These are phyloP conservation scores for Poecilobothrus nobilitatus DNA, from an alignment of 2,888 invertebrate genomes.

Conservation along the genomic window DNA sequence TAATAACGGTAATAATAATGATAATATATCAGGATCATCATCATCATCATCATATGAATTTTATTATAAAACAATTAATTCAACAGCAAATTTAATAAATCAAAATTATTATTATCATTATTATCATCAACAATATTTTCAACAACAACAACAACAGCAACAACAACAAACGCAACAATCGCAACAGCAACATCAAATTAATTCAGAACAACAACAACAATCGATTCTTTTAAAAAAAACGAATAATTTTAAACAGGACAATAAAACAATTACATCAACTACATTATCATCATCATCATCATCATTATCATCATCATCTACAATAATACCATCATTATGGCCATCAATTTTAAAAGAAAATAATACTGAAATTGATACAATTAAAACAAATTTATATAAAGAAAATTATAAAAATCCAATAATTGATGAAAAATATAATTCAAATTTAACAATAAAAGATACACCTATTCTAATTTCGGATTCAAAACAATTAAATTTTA, in stretches of 20 bases:
- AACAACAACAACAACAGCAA: background rate
- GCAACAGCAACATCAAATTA: background rate
- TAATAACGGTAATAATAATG: background rate
- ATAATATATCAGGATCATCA: no score
- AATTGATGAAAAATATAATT: background rate
- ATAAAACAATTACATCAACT: background rate
- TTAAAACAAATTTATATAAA: no score
- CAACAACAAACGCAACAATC: background rate
- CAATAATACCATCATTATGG: background rate
- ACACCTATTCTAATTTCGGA: background rate
- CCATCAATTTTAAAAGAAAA: background rate
- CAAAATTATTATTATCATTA: constrained; percentile 6
- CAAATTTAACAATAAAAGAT: no score
- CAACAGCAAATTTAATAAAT: background rate
- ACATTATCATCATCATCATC: background rate
- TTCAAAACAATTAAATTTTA: background rate
- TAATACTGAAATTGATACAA: background rate
- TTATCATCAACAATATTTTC: background rate
- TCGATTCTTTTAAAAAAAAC: background rate
- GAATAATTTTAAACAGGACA: background rate
- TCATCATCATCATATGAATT: background rate
- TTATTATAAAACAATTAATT: background rate
- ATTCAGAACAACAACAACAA: background rate
- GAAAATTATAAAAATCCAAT: no score
- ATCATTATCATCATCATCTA: background rate